A percentile compares a stretch with the other conserved stretches of the same genome.
phyloP scores from a whole-genome alignment of 2,797 vertebrate species.

The Sebastes miniatus region DNA sequence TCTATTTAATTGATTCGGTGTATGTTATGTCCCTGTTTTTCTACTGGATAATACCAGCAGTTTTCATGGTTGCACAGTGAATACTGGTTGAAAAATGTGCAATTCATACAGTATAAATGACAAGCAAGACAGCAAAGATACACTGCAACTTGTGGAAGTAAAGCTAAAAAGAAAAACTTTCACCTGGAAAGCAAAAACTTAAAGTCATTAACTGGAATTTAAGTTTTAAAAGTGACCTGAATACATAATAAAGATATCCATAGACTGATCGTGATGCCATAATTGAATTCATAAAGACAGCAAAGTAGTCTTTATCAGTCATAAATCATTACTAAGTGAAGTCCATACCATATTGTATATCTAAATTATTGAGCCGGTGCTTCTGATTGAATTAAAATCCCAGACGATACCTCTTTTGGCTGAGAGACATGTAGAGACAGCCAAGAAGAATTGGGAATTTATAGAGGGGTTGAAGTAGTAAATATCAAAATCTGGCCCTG shows the following conservation, averaged over 20 bases:
- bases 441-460: neutral
- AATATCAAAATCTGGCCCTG: neutral
- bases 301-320: neutral
- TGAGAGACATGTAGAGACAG: neutral
- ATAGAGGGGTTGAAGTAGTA: neutral
- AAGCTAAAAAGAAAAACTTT: neutral
- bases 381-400: neutral
- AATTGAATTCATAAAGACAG: neutral
- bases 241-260: neutral
- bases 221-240: neutral
- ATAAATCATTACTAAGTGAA: neutral
- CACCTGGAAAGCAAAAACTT: neutral
- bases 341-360: neutral
- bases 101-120: neutral
- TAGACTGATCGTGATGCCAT: neutral
- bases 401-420: neutral
- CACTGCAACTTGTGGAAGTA: neutral
- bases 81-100: neutral
- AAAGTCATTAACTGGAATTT: neutral
- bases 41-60: neutral
- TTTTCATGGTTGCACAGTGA: neutral
- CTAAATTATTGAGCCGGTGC: neutral
- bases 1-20: neutral
- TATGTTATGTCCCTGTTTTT: neutral
- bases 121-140: neutral